Conservation (phyloP, 2,888 invertebrate genomes). For the Zootermopsis nevadensis region DNA sequence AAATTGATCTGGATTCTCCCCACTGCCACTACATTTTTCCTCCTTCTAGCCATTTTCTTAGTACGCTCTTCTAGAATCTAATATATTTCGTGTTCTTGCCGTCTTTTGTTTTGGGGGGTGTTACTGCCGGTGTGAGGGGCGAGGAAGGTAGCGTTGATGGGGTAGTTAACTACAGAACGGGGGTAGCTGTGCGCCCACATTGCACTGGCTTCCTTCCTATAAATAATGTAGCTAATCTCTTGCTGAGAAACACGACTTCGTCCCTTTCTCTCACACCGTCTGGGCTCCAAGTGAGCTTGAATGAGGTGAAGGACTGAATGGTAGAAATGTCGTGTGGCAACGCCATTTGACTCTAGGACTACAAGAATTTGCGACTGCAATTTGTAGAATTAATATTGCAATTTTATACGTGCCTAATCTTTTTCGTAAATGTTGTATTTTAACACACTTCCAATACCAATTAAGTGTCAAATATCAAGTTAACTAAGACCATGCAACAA, state of each 20-base stretch:
- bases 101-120: constrained; percentile 17
- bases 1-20: constrained; percentile 1
- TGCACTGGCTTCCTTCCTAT: constrained; percentile 30
- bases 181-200: not conserved
- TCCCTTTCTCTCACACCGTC: not conserved
- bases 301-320: not conserved
- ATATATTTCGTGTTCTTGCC: not conserved
- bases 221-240: constrained; percentile 36
- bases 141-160: constrained; percentile 22
- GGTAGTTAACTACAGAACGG: constrained; percentile 10
- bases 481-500: too few species aligned
- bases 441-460: too few species aligned
- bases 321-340: not conserved
- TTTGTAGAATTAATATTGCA: too few species aligned
- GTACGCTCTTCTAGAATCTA: not conserved
- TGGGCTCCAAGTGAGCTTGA: not conserved
- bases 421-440: too few species aligned
- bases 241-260: not conserved
- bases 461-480: too few species aligned
- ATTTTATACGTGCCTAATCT: too few species aligned
- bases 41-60: not conserved
- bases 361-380: too few species aligned
- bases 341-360: too few species aligned
- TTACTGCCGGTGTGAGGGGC: constrained; percentile 2
- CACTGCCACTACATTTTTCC: not conserved